Evolutionary conservation across 92 coral and sea anemone species (phyloP), one percentile per base, ranked within the genome.

Genomic region (Phenganax marumi): DNA sequence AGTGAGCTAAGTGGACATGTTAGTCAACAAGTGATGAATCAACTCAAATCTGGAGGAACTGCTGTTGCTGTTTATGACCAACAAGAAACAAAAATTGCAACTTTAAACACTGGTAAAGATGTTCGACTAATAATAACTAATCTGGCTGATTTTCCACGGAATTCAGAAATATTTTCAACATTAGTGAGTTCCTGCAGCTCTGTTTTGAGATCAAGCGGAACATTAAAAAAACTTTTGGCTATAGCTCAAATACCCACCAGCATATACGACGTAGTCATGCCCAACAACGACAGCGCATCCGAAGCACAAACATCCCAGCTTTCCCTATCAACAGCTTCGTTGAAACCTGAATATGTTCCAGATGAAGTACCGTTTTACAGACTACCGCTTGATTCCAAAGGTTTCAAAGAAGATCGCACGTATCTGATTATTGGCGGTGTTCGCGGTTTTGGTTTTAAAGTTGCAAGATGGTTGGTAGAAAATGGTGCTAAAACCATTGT

Each of bases 361-460:
- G 22, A 55, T 8, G 73, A 46, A 39, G 68, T 23, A 6, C 23
- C 16, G 73, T 78, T 78, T 66, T 19, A 51, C 8, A 61, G 16
- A 0, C 63, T 21, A 52, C 85, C 93, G 22, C n/a, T 92, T 16
- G 92, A 90, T 46, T 75, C 83, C 19, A 56, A 47, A 12, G 89
- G 90, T 10, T 76, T 92, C 63, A 90, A 87, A 73, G 80, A 65
- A 21, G 77, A 89, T 77, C 74, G 88, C 19, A 85, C 93, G 3
- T 92, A 92, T 81, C 50, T 92, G 81, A 88, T 92, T 8, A 92
- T 86, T 0, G 97, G 97, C 14, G 97, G 92, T 0, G 19, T 87
- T 6, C 70, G 91, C 18, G 97, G 97, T 12, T 87, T 86, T 86
- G 97, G 97, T 56, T 92, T 88, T 70, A 92, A 90, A 66, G 91